These are phyloP conservation scores for Dunckerocampus dactyliophorus DNA, from an alignment of 2,113 vertebrate genomes.

Conservation along the genomic window DNA sequence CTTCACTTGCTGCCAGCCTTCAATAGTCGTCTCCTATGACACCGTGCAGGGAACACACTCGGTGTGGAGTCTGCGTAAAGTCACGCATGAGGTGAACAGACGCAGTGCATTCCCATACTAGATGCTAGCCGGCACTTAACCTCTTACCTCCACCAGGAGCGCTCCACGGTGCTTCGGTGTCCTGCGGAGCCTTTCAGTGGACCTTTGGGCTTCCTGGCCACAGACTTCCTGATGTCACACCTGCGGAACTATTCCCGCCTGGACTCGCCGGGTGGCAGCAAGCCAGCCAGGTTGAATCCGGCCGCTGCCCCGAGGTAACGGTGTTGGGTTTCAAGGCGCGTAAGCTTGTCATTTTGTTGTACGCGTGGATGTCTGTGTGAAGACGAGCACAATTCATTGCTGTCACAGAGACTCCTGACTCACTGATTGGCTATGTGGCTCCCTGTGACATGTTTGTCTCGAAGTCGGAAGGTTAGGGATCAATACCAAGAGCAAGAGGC, in stretches of 20 bases:
- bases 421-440: background rate
- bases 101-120: background rate
- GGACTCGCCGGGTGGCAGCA: conserved; percentile 76
- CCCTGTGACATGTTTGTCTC: background rate
- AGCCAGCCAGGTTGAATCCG: conserved; percentile 21
- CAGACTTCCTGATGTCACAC: conserved; percentile 80
- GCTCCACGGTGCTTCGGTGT: conserved; percentile 81
- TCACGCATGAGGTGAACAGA: conserved; percentile 81
- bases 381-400: background rate
- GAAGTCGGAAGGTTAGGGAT: background rate
- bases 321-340: background rate
- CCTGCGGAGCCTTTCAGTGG: conserved; percentile 71
- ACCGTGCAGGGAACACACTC: conserved; percentile 83
- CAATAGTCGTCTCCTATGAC: conserved; percentile 91
- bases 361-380: background rate
- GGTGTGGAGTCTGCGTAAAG: conserved; percentile 87
- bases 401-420: no score
- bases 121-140: background rate
- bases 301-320: conserved; percentile 43
- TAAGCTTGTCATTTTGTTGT: background rate
- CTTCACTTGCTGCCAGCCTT: conserved; percentile 83
- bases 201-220: conserved; percentile 77
- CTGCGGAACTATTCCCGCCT: conserved; percentile 84
- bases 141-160: conserved; percentile 73
- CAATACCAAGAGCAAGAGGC: background rate